Base-by-base conservation (phyloP, 2,888 invertebrate genomes). In the Mongoloraphidia duomilia region DNA sequence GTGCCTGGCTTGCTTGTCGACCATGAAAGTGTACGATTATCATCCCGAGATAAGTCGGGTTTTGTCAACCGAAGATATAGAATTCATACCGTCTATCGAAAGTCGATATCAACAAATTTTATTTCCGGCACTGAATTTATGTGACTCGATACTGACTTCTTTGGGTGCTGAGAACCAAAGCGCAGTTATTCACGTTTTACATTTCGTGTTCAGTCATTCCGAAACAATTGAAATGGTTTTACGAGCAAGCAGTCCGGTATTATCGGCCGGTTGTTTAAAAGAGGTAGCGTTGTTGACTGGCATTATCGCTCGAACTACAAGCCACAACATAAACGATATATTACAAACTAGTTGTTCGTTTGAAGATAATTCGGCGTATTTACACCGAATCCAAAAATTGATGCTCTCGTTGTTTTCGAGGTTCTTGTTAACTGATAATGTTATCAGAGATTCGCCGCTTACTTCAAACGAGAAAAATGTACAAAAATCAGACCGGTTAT, bases 141-240 rank as follows among this genome's bases (percentile, higher is more conserved):
- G 89, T 63, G 82, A 88, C 62, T 81, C 86, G 10, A 67, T 93
- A 42, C 73, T 93, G 17, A 86, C 87, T 1, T 82, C 90, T 1
- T 73, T 93, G 44, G 91, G 92, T 34, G 74, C 83, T 0, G 82
- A 85, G 58, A 92, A 93, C 70, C 81, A 83, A 65, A 84, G 87
- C 47, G 87, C 86, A 44, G 78, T 85, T 11, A 70, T 80, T 9
- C 90, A 91, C 71, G 80, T 92, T 44, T 77, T 87, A 58, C 81
- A 84, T 57, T 83, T 89, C 58, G 64, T 93, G 41, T 75, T 90
- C 46, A 80, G 84, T 49, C 90, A 93, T 65, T 72, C 83, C 46
- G 91, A 93, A 59, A 82, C 84, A 50, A 76, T 92, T 49, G 85
- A 87, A 59, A 74, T 82, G 57, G 79, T 90, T 46, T 68, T 94